Evolutionary conservation across 2,888 invertebrate genomes (phyloP), one percentile per base, ranked within the genome.

Genomic region (Lucinisca nassula): DNA sequence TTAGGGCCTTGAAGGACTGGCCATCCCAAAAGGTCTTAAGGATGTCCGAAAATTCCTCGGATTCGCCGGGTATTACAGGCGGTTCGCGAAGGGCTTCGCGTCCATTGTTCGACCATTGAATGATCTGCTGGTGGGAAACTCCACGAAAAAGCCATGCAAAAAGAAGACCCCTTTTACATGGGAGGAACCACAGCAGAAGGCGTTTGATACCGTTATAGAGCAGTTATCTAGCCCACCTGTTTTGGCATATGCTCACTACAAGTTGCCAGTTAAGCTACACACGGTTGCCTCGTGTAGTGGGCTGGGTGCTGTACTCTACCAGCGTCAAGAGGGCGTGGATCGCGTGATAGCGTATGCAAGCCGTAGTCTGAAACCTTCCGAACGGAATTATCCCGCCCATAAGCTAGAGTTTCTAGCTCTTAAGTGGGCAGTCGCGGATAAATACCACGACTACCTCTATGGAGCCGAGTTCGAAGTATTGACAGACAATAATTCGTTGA

Each of bases 381-480:
- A 89, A 45, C 55, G 67, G 55, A 81, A 85, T 76, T 82, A 87
- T 72, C 79, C 84, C 6, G 61, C 83, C n/a, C 82, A 85, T 67
- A 87, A 87, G 45, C 55, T 82, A 1, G 84, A 84, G 40, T 89
- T 87, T 73, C 73, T 87, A 10, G 75, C 61, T 40, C 72, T 89
- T 21, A 90, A 90, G 70, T 88, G 85, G 90, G 83, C 77, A n/a
- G 37, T 90, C 4, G 75, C 45, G 10, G 85, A 90, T n/a, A 90
- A 85, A 49, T 88, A 85, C 73, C 55, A 83, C 45, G 83, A 90
- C 61, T 85, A 88, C 49, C 45, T 89, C 27, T 87, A 82, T 30
- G 82, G 84, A 1, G 76, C 27, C 61, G 14, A 70, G 12, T 70
- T 83, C 45, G 55, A 78, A 32, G 49, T 76, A 17, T 6, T 30